These are phyloP conservation scores for Diorhabda elongata DNA, from an alignment of 1,140 invertebrate genomes.

Conservation along the genomic window DNA sequence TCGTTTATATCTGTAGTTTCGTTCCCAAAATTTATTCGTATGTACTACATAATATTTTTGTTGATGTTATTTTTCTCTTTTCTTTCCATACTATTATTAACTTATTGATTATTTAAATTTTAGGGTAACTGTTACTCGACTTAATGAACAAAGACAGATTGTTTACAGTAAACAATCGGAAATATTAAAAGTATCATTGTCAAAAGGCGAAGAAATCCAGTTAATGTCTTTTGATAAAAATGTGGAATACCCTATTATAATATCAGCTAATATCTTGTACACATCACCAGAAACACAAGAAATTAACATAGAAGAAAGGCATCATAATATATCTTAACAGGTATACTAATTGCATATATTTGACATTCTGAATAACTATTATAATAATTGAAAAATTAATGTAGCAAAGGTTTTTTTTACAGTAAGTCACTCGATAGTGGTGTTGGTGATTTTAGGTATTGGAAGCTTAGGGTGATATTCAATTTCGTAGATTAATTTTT, in stretches of 20 bases:
- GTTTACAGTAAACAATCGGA: constrained; percentile 58
- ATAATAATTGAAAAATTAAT: too few species aligned
- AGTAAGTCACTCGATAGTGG: too few species aligned
- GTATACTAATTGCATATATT: too few species aligned
- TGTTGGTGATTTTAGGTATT: too few species aligned
- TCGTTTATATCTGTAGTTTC: too few species aligned
- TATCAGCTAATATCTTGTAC: constrained; percentile 67
- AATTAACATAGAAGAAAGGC: not conserved
- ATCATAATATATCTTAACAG: not conserved
- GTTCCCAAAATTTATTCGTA: too few species aligned
- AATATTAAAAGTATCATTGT: constrained; percentile 55
- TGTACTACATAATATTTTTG: too few species aligned
- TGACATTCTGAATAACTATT: too few species aligned
- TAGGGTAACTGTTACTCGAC: constrained; percentile 59
- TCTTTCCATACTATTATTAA: not conserved
- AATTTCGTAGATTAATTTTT: too few species aligned
- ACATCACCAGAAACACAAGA: constrained; percentile 50
- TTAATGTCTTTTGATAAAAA: constrained; percentile 61
- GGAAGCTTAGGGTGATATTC: too few species aligned
- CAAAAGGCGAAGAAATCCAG: constrained; percentile 62
- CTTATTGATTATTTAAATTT: not conserved
- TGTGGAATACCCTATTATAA: constrained; percentile 60
- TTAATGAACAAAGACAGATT: constrained; percentile 64
- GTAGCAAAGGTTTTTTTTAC: too few species aligned
- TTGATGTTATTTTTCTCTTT: too few species aligned